Percentiles rank a stretch among this genome's conserved stretches.
These are phyloP conservation scores for Etheostoma cragini DNA, from an alignment of 2,113 vertebrate genomes.

Conservation along the genomic window DNA sequence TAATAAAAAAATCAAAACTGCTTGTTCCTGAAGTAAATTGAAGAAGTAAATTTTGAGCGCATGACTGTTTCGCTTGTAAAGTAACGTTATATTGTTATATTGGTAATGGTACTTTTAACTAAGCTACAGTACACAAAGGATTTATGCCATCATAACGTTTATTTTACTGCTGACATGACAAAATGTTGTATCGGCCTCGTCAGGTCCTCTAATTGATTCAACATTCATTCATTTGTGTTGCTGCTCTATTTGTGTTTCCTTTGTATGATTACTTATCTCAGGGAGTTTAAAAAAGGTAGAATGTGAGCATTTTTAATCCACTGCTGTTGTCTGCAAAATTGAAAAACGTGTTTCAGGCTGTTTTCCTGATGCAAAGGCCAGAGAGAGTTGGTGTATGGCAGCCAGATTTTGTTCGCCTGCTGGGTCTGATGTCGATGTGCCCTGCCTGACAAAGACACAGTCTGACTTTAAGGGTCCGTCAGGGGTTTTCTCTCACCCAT, in stretches of 20 bases:
- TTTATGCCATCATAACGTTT: neutral
- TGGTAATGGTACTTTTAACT: neutral
- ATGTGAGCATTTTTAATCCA: too few species aligned
- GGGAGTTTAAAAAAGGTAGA: neutral
- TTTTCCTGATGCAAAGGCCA: neutral
- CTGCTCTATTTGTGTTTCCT: neutral
- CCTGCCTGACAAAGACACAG: constrained; percentile 45
- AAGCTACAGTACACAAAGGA: neutral
- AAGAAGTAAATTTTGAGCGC: neutral
- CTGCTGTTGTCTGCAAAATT: neutral
- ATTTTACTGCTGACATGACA: neutral
- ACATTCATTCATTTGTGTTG: neutral
- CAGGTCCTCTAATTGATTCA: neutral
- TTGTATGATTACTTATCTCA: neutral
- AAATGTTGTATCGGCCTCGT: neutral
- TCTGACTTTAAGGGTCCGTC: constrained; percentile 35
- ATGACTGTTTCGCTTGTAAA: neutral
- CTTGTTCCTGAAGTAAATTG: too few species aligned
- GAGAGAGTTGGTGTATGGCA: neutral
- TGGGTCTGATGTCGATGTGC: constrained; percentile 27
- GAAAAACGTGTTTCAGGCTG: neutral
- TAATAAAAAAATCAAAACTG: neutral
- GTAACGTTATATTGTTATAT: neutral
- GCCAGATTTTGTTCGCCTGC: constrained; percentile 23
- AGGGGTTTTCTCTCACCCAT: constrained; percentile 28